phyloP scores from a whole-genome alignment of 1,140 invertebrate genomes.

The Cydia fagiglandana region DNA sequence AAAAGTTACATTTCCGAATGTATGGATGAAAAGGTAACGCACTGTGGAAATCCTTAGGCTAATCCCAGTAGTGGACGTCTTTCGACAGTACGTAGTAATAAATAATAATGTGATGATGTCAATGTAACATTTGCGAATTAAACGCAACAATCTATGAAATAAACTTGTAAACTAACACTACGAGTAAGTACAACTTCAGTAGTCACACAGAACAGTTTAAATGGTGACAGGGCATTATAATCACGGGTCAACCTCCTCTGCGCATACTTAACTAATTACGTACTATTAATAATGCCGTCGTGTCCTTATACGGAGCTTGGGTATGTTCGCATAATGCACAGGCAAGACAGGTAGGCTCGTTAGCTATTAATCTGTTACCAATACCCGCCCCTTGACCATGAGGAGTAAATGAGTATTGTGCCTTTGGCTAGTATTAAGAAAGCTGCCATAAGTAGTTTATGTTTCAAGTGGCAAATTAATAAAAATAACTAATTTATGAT shows the following conservation, averaged over 20 bases:
- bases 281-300: slow-evolving; percentile 21
- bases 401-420: background rate
- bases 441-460: too few species aligned
- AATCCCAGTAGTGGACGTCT: too few species aligned
- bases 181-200: too few species aligned
- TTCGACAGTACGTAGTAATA: too few species aligned
- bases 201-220: background rate
- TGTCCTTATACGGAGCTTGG: slow-evolving; percentile 16
- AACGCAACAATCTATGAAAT: background rate
- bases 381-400: slow-evolving; percentile 10
- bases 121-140: too few species aligned
- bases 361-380: slow-evolving; percentile 6
- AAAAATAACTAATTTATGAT: too few species aligned
- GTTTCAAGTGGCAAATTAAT: too few species aligned
- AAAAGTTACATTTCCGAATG: too few species aligned
- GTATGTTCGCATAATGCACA: slow-evolving; percentile 12
- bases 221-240: background rate
- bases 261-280: slow-evolving; percentile 2
- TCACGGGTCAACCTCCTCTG: slow-evolving; percentile 17
- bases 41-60: too few species aligned
- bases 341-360: slow-evolving; percentile 3
- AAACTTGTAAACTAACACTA: background rate
- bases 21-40: too few species aligned
- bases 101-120: too few species aligned
- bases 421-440: background rate